Evolutionary conservation across 2,888 invertebrate genomes (phyloP), one percentile per base, ranked within the genome.

Genomic region (Autographa gamma): DNA sequence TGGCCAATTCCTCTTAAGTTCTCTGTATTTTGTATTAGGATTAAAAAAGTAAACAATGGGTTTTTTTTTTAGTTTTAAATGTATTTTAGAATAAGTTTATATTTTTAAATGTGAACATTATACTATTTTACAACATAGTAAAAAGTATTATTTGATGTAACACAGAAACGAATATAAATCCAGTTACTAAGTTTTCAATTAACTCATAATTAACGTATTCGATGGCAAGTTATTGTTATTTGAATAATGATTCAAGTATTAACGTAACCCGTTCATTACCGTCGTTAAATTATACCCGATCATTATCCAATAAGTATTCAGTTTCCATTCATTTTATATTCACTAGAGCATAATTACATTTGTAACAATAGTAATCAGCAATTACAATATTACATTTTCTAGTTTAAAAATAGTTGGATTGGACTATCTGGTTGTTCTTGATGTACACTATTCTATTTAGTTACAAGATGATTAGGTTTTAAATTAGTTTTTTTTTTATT

Each of bases 191-290:
- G 25, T 19, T 19, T 25, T 19, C 54, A 19, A 56, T 56, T 56
- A 25, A 56, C 13, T 25, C 9, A 25, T 56, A 56, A 56, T 56
- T 19, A 56, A 25, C 54, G 18, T 25, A 56, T 13, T 56, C 25
- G 18, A 56, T 56, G 13, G 48, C 54, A 13, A 25, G 54, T 25
- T 25, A 56, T 56, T 56, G 54, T 56, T 56, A 56, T 56, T 56
- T 56, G 19, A 56, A 56, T 56, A 56, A 56, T 56, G 54, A 56
- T 56, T 56, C 25, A 13, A 11, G 54, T 56, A 56, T 56, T 56
- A 56, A n/a, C 25, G 54, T 56, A 25, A 56, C 25, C 54, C 19
- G 54, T 56, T 56, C 25, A 56, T 25, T 56, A 6, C 54, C 11
- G 25, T 56, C 54, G 18, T 56, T 25, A 56, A 56, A 56, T 56